Base-by-base conservation (phyloP, 2,797 vertebrate species). In the Eospalax fontanierii region DNA sequence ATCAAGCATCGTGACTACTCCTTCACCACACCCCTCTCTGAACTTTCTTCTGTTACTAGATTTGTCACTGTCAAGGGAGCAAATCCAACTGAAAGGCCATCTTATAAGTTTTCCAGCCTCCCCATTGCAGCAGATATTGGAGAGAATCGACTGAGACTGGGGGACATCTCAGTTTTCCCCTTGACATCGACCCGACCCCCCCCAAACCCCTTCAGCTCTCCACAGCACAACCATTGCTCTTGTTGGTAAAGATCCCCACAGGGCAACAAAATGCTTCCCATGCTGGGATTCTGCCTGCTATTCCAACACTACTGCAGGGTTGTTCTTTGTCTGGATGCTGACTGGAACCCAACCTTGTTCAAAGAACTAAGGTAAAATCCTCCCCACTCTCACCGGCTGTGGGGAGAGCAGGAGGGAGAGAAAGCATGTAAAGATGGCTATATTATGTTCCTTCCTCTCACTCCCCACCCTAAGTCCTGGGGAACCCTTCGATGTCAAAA, bases 371-470 rank as follows among this genome's bases (percentile, higher is more conserved):
- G 7, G 3, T 4, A 26, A 7, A 43, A 73, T 5, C 0, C 6
- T 46, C 54, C 16, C 10, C 19, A 8, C 40, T 38, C 2, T 28
- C 16, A 70, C 35, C 43, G n/a, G n/a, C 21, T 46, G 11, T 24
- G 40, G 8, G 8, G 2, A 30, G 4, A 11, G 16, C 1, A 10
- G 4, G 15, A 14, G 11, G 22, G 4, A 18, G 21, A n/a, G 15
- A 57, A 16, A 3, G 8, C 35, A 19, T 15, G 1, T 2, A 18
- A 21, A 43, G 33, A 4, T 15, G 30, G 2, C 33, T 18, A 24
- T 33, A 40, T 8, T 26, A 19, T 50, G 50, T 19, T 28, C 9
- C 22, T 26, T 33, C 3, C 18, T 16, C 12, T n/a, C 26, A 7
- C 10, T 15, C 79, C 19, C 5, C 8, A 89, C 14, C 26, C 43